Evolutionary conservation across 2,113 vertebrate genomes (phyloP).

Genomic region (Laticauda colubrina): DNA sequence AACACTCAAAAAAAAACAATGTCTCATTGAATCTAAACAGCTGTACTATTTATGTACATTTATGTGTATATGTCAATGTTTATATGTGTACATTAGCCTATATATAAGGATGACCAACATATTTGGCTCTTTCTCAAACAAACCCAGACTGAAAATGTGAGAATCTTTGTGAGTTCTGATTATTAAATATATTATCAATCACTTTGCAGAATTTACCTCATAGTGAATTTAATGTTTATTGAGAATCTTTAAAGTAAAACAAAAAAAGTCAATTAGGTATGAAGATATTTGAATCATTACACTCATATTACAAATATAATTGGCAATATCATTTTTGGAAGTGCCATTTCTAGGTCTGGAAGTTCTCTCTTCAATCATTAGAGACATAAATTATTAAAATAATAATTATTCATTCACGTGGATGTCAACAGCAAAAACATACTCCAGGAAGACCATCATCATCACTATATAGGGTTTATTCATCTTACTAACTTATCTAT

Average conservation of each 20-base stretch:
- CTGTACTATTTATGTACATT: background rate
- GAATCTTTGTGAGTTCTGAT: background rate
- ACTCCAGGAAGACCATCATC: background rate
- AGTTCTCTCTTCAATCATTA: constrained; percentile 25
- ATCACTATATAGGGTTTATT: background rate
- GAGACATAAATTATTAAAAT: constrained; percentile 11
- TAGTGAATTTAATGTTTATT: background rate
- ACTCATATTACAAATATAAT: constrained; percentile 29
- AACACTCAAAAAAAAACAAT: background rate
- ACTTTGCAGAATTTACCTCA: background rate
- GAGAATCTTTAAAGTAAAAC: background rate
- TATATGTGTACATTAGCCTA: background rate
- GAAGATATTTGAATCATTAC: constrained; percentile 14
- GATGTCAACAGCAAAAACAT: background rate
- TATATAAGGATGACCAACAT: background rate
- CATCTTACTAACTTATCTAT: background rate
- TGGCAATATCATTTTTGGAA: background rate
- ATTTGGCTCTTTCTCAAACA: background rate
- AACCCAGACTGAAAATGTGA: background rate
- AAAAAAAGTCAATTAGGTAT: constrained; percentile 35
- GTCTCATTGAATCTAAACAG: background rate
- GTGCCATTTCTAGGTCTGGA: background rate
- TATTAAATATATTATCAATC: background rate
- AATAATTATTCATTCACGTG: constrained; percentile 17
- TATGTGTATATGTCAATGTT: background rate